Percentiles rank a stretch among this genome's conserved stretches.
phyloP scores from a whole-genome alignment of 2,888 invertebrate genomes.

The Callyntrura guangdongensis region DNA sequence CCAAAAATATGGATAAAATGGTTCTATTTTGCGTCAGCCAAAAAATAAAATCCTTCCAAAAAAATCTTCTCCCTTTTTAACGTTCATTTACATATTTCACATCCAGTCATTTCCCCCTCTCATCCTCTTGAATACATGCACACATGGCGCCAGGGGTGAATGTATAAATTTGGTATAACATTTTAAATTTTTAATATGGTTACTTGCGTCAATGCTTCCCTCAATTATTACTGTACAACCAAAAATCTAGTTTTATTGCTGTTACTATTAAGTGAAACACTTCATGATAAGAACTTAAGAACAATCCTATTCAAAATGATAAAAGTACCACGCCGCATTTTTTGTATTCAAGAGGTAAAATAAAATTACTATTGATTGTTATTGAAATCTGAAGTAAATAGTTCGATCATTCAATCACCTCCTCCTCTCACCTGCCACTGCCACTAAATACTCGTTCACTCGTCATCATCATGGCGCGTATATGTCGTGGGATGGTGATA shows the following conservation, averaged over 20 bases:
- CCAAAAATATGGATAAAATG: not conserved
- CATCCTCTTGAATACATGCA: not conserved
- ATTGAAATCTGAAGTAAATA: conserved; percentile 24
- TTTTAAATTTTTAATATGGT: not conserved
- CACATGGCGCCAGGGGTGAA: too few relatives aligned
- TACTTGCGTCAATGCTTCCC: not conserved
- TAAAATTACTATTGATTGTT: conserved; percentile 35
- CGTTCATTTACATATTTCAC: not conserved
- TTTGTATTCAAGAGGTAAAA: conserved; percentile 3
- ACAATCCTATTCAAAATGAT: not conserved
- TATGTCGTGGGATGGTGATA: conserved; percentile 49
- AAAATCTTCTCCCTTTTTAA: too few relatives aligned
- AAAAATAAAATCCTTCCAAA: too few relatives aligned
- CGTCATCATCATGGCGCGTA: not conserved
- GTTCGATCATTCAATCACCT: conserved; percentile 69
- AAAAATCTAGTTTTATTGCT: conserved; percentile 46
- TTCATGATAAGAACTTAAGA: not conserved
- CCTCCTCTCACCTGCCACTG: conserved; percentile 51
- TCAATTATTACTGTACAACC: conserved; percentile 1
- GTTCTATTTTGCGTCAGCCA: too few relatives aligned
- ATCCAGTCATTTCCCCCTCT: not conserved
- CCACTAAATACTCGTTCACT: not conserved
- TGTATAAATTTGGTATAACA: not conserved
- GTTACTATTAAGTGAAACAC: conserved; percentile 1
- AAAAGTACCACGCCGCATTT: not conserved